phyloP scores from a whole-genome alignment of 2,113 vertebrate species.

The Brachyhypopomus occidentalis region DNA sequence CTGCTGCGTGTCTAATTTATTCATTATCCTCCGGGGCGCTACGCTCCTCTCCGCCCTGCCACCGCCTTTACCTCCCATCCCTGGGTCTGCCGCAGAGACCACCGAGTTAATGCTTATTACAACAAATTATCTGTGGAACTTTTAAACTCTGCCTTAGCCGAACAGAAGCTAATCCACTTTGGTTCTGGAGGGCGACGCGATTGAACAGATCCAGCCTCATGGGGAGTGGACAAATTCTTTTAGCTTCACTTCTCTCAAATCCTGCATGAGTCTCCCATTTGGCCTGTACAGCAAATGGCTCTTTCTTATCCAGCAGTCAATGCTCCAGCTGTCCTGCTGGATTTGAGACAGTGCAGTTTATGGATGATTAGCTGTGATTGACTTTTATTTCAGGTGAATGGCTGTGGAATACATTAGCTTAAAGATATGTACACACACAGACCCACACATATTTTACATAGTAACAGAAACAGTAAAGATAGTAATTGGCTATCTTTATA shows the following conservation, averaged over 20 bases:
- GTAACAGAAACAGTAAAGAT: no score
- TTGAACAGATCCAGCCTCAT: constrained; percentile 79
- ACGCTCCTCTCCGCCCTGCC: constrained; percentile 74
- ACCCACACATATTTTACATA: not conserved
- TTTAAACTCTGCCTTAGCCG: constrained; percentile 76
- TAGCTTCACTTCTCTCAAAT: constrained; percentile 77
- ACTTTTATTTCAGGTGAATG: constrained; percentile 16
- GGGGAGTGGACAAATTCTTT: constrained; percentile 79
- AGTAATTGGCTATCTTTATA: no score
- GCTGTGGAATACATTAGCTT: constrained; percentile 25
- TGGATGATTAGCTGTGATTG: constrained; percentile 38
- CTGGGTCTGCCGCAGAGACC: constrained; percentile 58
- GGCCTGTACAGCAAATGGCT: constrained; percentile 18
- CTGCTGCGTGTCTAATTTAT: constrained; percentile 81
- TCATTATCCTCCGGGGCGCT: constrained; percentile 79
- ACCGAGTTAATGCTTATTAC: constrained; percentile 80
- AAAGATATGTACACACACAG: not conserved
- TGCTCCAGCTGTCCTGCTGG: constrained; percentile 16
- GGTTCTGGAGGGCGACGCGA: constrained; percentile 73
- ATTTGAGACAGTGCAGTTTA: constrained; percentile 25
- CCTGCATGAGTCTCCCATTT: constrained; percentile 70
- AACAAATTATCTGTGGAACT: constrained; percentile 83
- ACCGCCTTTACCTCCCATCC: constrained; percentile 74
- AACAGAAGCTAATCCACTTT: constrained; percentile 80
- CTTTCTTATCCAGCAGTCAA: constrained; percentile 19